Conservation (phyloP, 35 echinoderm and acorn worm species). For the Chiridota heheva region DNA sequence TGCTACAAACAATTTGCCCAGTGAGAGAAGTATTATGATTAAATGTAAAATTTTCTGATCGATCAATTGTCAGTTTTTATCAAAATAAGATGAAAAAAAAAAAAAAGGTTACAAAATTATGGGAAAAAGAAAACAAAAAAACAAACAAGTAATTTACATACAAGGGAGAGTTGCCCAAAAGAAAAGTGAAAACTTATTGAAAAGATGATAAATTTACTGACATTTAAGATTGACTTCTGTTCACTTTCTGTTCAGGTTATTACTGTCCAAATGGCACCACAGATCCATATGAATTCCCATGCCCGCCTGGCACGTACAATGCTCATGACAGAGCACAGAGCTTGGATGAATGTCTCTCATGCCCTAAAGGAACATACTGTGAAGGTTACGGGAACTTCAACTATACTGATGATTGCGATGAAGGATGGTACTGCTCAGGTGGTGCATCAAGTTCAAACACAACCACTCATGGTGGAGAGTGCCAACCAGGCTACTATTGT, state of each 20-base stretch:
- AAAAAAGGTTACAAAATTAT: too few relatives aligned
- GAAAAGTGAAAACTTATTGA: too few relatives aligned
- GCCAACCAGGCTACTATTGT: conserved; percentile 79
- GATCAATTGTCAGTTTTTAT: too few relatives aligned
- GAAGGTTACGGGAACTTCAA: conserved; percentile 89
- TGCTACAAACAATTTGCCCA: too few relatives aligned
- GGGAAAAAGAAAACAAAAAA: too few relatives aligned
- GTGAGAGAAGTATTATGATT: too few relatives aligned
- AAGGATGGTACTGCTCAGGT: conserved; percentile 89
- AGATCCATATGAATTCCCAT: conserved; percentile 80
- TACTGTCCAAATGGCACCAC: conserved; percentile 91
- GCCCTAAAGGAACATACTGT: conserved; percentile 89
- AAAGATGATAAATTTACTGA: too few relatives aligned
- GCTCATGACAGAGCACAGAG: conserved; percentile 49
- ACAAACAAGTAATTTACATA: too few relatives aligned
- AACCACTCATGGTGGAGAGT: conserved; percentile 67
- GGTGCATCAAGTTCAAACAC: conserved; percentile 71
- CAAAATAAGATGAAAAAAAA: too few relatives aligned
- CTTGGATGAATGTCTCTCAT: conserved; percentile 68
- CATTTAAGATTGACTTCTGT: too few relatives aligned
- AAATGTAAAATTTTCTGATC: too few relatives aligned
- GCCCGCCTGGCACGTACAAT: conserved; percentile 91
- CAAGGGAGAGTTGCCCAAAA: too few relatives aligned
- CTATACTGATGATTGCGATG: conserved; percentile 92
- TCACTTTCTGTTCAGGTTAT: conserved; percentile 49